Evolutionary conservation across 2,797 vertebrate species (phyloP).

Genomic region (Euthynnus affinis): DNA sequence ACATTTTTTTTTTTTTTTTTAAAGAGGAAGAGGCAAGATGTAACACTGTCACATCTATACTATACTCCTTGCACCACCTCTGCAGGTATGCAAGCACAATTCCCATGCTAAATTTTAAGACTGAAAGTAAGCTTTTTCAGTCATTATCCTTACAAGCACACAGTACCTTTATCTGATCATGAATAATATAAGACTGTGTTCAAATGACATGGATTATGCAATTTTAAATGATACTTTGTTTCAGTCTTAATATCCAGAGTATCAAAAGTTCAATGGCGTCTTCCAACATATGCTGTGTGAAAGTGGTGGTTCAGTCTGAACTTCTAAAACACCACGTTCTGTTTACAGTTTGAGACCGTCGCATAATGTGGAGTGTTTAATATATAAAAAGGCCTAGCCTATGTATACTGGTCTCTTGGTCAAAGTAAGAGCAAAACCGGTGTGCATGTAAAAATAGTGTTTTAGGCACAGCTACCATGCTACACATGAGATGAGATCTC

Average conservation of each 20-base stretch:
- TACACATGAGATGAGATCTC: constrained; percentile 31
- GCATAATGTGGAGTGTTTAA: not conserved
- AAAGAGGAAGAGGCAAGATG: not conserved
- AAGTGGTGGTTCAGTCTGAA: not conserved
- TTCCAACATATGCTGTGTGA: constrained; percentile 11
- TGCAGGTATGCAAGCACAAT: not conserved
- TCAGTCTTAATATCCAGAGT: not conserved
- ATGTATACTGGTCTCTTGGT: not conserved
- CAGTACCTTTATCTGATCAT: constrained; percentile 8
- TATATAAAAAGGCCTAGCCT: constrained; percentile 27
- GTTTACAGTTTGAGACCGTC: constrained; percentile 11
- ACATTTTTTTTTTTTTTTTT: not conserved
- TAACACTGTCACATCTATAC: not conserved
- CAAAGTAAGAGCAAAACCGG: constrained; percentile 25
- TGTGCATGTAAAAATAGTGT: constrained; percentile 41
- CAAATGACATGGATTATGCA: not conserved
- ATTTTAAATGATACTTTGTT: constrained; percentile 14
- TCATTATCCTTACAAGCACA: not conserved
- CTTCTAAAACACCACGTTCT: not conserved
- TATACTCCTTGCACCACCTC: not conserved
- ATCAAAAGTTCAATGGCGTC: not conserved
- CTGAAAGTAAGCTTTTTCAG: not conserved
- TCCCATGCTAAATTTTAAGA: not conserved
- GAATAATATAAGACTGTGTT: constrained; percentile 8
- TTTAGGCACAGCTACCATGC: constrained; percentile 63